Percentiles rank a stretch among this genome's conserved stretches.
Conservation (phyloP, 1,140 invertebrate genomes). For the Drosophila jambulina region DNA sequence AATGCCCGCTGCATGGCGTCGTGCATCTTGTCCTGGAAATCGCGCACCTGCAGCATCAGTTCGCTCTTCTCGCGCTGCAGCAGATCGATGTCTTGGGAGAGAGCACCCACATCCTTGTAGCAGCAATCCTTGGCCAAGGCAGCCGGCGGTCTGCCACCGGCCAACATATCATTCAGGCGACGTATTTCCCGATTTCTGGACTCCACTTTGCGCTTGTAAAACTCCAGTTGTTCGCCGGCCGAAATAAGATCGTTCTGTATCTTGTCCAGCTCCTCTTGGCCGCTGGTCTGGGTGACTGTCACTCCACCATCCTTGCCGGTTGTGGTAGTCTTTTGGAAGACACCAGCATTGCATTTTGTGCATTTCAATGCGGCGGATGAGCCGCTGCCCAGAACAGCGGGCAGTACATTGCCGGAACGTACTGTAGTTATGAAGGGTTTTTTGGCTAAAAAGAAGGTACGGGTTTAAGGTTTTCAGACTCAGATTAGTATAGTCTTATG, state of each 20-base stretch:
- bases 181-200: conserved; percentile 87
- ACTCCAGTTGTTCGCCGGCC: conserved; percentile 64
- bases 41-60: conserved; percentile 86
- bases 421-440: conserved; percentile 83
- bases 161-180: conserved; percentile 86
- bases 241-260: conserved; percentile 65
- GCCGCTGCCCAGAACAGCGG: conserved; percentile 31
- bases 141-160: conserved; percentile 86
- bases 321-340: conserved; percentile 56
- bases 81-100: conserved; percentile 85
- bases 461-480: background rate
- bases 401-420: conserved; percentile 63
- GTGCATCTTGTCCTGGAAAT: conserved; percentile 88
- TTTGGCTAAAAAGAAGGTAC: conserved; percentile 49
- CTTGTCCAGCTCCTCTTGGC: conserved; percentile 64
- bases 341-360: conserved; percentile 76
- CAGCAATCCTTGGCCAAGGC: conserved; percentile 87
- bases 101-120: conserved; percentile 85
- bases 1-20: conserved; percentile 89
- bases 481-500: background rate
- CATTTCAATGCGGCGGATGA: conserved; percentile 45
- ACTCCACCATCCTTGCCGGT: conserved; percentile 56
- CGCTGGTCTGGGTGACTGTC: conserved; percentile 42
- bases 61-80: conserved; percentile 87
- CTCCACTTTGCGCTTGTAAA: conserved; percentile 76